Percentiles rank a stretch among this genome's conserved stretches.
Evolutionary conservation across 2,888 invertebrate species (phyloP).

Genomic region (Lasioglossum vierecki): DNA sequence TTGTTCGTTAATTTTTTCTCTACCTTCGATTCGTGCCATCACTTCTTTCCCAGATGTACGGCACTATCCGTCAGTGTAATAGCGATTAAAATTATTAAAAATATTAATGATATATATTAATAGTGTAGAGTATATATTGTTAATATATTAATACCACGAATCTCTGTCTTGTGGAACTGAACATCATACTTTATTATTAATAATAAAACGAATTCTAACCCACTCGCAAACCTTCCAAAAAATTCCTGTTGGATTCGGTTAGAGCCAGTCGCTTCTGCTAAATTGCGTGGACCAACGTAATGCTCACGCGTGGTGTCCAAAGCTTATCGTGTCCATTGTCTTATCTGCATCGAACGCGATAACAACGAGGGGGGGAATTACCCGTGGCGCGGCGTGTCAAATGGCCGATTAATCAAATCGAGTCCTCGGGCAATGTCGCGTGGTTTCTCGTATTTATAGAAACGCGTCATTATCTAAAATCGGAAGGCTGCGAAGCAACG

Average conservation of each 20-base stretch:
- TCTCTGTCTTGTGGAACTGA: neutral
- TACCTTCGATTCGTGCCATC: too few relatives aligned
- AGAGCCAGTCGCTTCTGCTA: slow-evolving; percentile 68
- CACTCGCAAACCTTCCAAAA: slow-evolving; percentile 15
- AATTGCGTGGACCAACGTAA: slow-evolving; percentile 64
- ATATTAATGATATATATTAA: neutral
- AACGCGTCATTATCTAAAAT: slow-evolving; percentile 25
- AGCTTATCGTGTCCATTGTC: slow-evolving; percentile 19
- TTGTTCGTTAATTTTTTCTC: too few relatives aligned
- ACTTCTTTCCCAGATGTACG: too few relatives aligned
- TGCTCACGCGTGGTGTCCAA: slow-evolving; percentile 32
- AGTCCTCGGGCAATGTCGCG: slow-evolving; percentile 26
- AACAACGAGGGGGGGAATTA: neutral
- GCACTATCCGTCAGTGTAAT: too few relatives aligned
- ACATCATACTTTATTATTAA: neutral
- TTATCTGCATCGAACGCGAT: slow-evolving; percentile 35
- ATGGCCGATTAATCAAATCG: slow-evolving; percentile 28
- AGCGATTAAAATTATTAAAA: neutral
- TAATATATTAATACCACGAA: neutral
- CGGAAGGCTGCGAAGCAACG: neutral
- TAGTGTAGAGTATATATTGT: too few relatives aligned
- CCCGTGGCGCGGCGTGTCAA: slow-evolving; percentile 9
- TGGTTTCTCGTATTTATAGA: slow-evolving; percentile 13
- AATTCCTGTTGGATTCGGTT: slow-evolving; percentile 70
- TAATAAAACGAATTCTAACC: neutral